Base-by-base conservation (phyloP, 2,797 vertebrate species). In the Anisognathus igniventris region DNA sequence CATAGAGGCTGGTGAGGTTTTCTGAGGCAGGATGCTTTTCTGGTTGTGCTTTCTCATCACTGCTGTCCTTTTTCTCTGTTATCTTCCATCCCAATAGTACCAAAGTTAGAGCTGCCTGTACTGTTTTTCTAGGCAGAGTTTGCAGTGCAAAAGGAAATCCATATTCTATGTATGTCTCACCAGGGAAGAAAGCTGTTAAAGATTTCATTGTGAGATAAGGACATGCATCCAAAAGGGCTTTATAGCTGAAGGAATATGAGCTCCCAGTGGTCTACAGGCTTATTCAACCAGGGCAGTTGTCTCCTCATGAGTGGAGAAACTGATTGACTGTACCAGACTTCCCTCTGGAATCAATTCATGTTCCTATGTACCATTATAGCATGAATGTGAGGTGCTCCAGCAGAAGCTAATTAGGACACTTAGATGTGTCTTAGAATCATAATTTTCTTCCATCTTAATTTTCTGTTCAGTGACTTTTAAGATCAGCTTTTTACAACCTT, bases 361-460 rank as follows among this genome's bases (percentile, higher is more conserved):
- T 74, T 92, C 44, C 76, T 88, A 27, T 62, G 61, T 92, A 42
- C 70, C 35, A n/a, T 89, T 72, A 93, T 42, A 87, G 31, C 42
- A 78, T 57, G 65, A 91, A 95, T 60, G 51, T 50, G 51, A 85
- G 44, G n/a, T 50, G 66, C 42, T 95, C 78, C 74, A 90, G 58
- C 35, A 86, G 68, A 91, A 89, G 60, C 66, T 94, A 82, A 92
- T 83, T 76, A 80, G 57, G 86, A 74, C 53, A 83, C 54, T 86
- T 89, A 22, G 72, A 40, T 93, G 64, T 51, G 40, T 33, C 77
- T 86, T 71, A 90, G 90, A 88, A 84, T 90, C 68, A 73, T 85
- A 84, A 93, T 94, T 83, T 91, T 92, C 47, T 82, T 95, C 84
- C 76, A 66, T 94, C 82, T 86, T 94, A 86, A 83, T 95, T 95